A percentile compares a stretch with the other conserved stretches of the same genome.
Evolutionary conservation across 2,113 vertebrate genomes (phyloP).

Genomic region (Dasyurus viverrinus): DNA sequence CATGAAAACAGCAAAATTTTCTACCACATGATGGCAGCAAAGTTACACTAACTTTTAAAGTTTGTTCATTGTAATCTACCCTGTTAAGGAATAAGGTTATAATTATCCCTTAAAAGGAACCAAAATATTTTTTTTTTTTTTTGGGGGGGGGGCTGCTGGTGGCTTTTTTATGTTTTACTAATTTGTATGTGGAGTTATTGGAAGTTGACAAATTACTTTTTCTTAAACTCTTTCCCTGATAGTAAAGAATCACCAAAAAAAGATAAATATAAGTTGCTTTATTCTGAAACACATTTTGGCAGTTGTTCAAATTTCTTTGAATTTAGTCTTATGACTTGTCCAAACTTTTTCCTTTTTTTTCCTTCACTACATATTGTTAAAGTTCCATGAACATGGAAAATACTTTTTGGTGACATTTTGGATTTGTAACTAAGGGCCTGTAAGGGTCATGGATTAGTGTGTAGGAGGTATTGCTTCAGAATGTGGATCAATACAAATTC

Average conservation of each 20-base stretch:
- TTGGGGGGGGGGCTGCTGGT: too few relatives aligned
- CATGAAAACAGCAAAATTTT: conserved; percentile 23
- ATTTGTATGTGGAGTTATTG: background rate
- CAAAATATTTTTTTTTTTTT: conserved; percentile 20
- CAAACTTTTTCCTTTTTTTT: background rate
- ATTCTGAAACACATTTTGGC: conserved; percentile 19
- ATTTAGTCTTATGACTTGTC: background rate
- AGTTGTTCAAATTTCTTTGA: conserved; percentile 13
- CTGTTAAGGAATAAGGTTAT: background rate
- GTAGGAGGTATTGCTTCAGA: conserved; percentile 23
- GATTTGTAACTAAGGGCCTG: conserved; percentile 21
- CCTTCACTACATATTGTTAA: background rate
- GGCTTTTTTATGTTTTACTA: background rate
- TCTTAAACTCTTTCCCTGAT: background rate
- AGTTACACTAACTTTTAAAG: conserved; percentile 31
- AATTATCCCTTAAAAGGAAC: background rate
- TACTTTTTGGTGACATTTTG: conserved; percentile 30
- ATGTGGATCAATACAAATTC: conserved; percentile 47
- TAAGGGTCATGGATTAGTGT: background rate
- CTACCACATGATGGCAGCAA: conserved; percentile 67
- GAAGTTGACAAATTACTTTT: background rate
- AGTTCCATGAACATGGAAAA: conserved; percentile 12
- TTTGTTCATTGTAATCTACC: background rate
- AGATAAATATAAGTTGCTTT: background rate
- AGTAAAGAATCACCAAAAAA: conserved; percentile 24